A percentile compares a stretch with the other conserved stretches of the same genome.
Conservation (phyloP, 2,113 vertebrate species). For the Hydropotes inermis region DNA sequence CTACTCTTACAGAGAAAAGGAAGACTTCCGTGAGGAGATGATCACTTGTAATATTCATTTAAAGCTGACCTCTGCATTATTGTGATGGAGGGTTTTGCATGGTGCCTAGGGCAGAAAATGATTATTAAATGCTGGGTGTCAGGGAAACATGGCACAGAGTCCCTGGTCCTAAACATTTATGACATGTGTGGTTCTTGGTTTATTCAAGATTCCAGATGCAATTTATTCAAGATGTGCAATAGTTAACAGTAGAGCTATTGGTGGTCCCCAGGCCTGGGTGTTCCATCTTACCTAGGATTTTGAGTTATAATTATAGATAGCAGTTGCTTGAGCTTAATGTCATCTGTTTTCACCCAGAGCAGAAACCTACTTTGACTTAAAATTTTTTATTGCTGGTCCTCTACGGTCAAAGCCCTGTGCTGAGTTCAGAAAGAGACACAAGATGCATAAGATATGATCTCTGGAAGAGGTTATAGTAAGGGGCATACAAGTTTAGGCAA, state of each 20-base stretch:
- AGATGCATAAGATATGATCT: neutral
- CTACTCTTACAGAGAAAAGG: neutral
- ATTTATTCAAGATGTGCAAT: neutral
- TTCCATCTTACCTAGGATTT: neutral
- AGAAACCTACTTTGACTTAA: neutral
- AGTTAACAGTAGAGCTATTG: neutral
- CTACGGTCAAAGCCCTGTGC: neutral
- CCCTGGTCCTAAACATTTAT: slow-evolving; percentile 1
- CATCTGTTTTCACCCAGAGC: neutral
- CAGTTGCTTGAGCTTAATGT: neutral
- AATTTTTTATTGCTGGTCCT: neutral
- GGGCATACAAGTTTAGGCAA: neutral
- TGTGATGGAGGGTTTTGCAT: slow-evolving; percentile 5
- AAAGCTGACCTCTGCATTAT: neutral
- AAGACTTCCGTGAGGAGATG: neutral
- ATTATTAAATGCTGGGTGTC: slow-evolving; percentile 3
- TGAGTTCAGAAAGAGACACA: neutral
- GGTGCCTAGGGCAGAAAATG: neutral
- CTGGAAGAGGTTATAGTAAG: neutral
- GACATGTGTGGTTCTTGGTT: neutral
- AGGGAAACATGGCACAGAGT: neutral
- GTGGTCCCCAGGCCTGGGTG: neutral
- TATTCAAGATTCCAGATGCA: neutral
- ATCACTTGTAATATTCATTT: neutral
- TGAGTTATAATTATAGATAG: neutral